phyloP scores from a whole-genome alignment of 2,113 vertebrate genomes.

The Dipodomys ordii region DNA sequence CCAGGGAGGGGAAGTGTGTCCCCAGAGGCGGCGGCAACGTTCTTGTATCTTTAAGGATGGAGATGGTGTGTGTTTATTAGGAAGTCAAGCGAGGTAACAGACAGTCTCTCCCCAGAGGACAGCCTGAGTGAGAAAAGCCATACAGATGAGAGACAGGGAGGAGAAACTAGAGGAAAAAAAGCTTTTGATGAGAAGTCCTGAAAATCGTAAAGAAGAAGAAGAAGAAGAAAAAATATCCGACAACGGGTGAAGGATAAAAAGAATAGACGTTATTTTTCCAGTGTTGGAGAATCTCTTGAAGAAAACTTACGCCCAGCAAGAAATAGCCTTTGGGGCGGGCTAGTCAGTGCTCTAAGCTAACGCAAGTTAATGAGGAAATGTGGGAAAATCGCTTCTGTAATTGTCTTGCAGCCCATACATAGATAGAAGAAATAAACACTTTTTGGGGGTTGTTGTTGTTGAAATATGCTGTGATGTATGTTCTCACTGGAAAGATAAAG shows the following conservation, averaged over 20 bases:
- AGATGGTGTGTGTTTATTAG: background rate
- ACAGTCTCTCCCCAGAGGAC: background rate
- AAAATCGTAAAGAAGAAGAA: background rate
- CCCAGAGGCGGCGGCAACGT: background rate
- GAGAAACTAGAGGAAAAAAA: background rate
- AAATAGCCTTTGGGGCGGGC: background rate
- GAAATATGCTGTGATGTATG: background rate
- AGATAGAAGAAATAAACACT: background rate
- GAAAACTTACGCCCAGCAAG: background rate
- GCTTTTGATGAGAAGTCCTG: background rate
- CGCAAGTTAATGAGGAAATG: conserved; percentile 58
- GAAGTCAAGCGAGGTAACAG: background rate
- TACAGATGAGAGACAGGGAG: background rate
- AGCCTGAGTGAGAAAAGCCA: background rate
- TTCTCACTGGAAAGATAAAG: conserved; percentile 27
- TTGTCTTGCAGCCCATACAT: background rate
- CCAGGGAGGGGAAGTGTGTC: background rate
- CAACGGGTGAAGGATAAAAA: background rate
- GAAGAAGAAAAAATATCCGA: no score
- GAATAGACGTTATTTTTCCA: background rate
- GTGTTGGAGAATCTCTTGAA: background rate
- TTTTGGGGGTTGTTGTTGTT: background rate
- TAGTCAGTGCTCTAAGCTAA: conserved; percentile 37
- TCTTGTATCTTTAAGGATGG: background rate
- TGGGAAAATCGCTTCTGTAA: conserved; percentile 13